phyloP scores from a whole-genome alignment of 2,888 invertebrate genomes.

The Apodemia hepburni region DNA sequence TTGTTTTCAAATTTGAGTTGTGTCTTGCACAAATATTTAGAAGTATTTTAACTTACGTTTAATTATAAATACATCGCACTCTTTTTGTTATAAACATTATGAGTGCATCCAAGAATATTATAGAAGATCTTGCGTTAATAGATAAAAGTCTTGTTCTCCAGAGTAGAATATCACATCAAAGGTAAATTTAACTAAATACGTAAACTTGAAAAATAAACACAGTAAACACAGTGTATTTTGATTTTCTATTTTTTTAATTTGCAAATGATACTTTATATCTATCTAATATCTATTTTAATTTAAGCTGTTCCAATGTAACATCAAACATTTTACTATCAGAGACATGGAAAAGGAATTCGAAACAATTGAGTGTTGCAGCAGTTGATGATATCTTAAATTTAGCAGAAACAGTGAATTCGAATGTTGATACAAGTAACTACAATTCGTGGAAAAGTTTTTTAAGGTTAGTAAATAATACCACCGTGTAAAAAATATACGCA shows the following conservation, averaged over 20 bases:
- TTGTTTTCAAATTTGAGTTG: too few relatives aligned
- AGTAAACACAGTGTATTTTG: too few relatives aligned
- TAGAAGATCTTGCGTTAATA: not conserved
- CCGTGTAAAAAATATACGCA: too few relatives aligned
- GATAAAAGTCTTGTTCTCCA: not conserved
- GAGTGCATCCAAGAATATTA: not conserved
- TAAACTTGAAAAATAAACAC: too few relatives aligned
- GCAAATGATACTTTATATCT: too few relatives aligned
- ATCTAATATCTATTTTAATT: conserved; percentile 25
- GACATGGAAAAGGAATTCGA: conserved; percentile 43
- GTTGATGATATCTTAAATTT: conserved; percentile 40
- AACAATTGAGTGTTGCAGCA: conserved; percentile 36
- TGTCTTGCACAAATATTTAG: too few relatives aligned
- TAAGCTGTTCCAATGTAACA: conserved; percentile 51
- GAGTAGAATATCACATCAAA: not conserved
- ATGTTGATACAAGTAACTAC: conserved; percentile 38
- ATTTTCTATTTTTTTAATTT: not conserved
- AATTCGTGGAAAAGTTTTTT: conserved; percentile 51
- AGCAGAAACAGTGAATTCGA: conserved; percentile 39
- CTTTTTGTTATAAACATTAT: not conserved
- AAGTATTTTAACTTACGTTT: too few relatives aligned
- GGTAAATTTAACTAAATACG: not conserved
- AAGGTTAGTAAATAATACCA: conserved; percentile 38
- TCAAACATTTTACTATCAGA: conserved; percentile 47
- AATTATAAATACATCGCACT: too few relatives aligned